Evolutionary conservation across 2,888 invertebrate genomes (phyloP), one percentile per base, ranked within the genome.

Genomic region (Onchidella celtica): DNA sequence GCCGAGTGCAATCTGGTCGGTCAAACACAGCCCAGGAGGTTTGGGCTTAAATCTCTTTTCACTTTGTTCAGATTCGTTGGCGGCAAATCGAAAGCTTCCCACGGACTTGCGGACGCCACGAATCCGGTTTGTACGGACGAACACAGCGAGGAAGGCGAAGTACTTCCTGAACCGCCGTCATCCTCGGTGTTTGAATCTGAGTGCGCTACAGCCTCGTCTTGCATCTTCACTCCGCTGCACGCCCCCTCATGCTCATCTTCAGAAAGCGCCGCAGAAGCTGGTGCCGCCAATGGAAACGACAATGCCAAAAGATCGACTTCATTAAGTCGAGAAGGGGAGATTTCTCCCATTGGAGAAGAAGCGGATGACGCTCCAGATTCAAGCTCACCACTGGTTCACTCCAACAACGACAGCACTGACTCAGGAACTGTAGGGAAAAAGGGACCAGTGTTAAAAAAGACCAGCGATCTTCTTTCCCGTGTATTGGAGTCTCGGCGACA

Each of bases 21-120:
- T 6, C 34, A n/a, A 11, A 36, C 29, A 4, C 80, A 74, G 17
- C 74, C 66, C 17, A 21, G 80, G n/a, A 34, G 59, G 59, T 80
- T 80, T 36, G 80, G 80, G n/a, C 29, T 80, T 11, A 80, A 80
- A 36, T 80, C 80, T 29, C 36, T 80, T 29, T 74, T 80, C 32
- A 80, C 74, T 40, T 74, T 80, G 55, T 80, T 80, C 32, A 61
- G 68, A 36, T 74, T 80, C 34, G 74, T 80, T 4, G 80, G 74
- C 3, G 80, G 80, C 24, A 74, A 74, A 63, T 74, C 40, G 74
- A 59, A 24, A 29, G 36, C 61, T 3, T 17, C 66, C 0, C 76
- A 76, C 27, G 66, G 55, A 3, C 38, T 6, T 6, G 11, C 63
- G 11, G 72, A 79, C 32, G 63, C 65, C 24, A 36, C 24, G 3